Conservation (phyloP, 2,888 invertebrate genomes). For the Cheilosia grossa region DNA sequence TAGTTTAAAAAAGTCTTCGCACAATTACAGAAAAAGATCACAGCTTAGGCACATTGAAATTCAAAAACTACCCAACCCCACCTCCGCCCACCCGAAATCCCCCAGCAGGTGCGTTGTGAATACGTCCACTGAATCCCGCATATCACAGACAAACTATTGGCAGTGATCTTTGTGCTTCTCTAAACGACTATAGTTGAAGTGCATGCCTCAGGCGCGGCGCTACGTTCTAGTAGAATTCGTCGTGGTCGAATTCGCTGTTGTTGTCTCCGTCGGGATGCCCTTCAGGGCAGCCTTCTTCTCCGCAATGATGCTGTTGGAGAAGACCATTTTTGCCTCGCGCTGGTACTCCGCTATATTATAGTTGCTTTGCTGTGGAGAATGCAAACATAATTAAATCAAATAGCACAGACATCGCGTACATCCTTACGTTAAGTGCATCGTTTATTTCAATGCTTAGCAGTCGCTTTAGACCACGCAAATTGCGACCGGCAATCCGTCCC, state of each 20-base stretch:
- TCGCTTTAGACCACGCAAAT: constrained; percentile 81
- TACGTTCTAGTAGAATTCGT: constrained; percentile 56
- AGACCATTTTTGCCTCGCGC: constrained; percentile 80
- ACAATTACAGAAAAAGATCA: too few species aligned
- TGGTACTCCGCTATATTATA: constrained; percentile 81
- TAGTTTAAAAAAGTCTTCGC: too few species aligned
- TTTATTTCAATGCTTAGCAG: constrained; percentile 80
- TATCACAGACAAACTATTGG: constrained; percentile 70
- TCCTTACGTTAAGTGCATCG: constrained; percentile 81
- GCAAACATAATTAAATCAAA: constrained; percentile 46
- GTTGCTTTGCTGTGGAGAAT: constrained; percentile 79
- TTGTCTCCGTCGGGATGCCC: constrained; percentile 67
- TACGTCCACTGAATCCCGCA: constrained; percentile 22
- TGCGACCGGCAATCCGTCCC: constrained; percentile 81
- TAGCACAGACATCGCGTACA: constrained; percentile 12
- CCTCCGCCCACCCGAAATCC: neutral
- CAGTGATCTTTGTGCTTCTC: constrained; percentile 57
- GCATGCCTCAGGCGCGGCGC: constrained; percentile 2
- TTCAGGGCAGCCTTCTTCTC: constrained; percentile 79
- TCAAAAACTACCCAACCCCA: neutral
- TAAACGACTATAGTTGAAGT: constrained; percentile 24
- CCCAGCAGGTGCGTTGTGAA: constrained; percentile 12
- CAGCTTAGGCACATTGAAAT: constrained; percentile 39
- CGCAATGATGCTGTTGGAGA: constrained; percentile 80
- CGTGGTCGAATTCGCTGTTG: constrained; percentile 47